Evolutionary conservation across 2,888 invertebrate genomes (phyloP).

Genomic region (Hydrotaea cyrtoneurina): DNA sequence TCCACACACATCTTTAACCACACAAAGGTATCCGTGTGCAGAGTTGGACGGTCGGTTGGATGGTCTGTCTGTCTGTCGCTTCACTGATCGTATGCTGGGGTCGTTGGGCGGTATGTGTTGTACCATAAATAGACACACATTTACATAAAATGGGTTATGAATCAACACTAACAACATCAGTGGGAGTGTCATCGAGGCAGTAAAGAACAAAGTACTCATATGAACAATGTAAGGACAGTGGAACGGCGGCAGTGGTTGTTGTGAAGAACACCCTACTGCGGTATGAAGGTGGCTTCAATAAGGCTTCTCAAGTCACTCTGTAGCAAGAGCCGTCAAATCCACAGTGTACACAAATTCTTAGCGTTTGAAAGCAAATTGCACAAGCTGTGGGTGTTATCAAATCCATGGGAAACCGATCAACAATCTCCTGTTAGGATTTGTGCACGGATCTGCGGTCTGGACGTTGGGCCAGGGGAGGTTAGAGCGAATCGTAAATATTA

Average conservation of each 20-base stretch:
- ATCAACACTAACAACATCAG: slow-evolving; percentile 5
- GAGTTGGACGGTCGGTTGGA: neutral
- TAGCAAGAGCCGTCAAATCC: too few relatives aligned
- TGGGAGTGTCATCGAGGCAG: slow-evolving; percentile 20
- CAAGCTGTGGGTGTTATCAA: too few relatives aligned
- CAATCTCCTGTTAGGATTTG: too few relatives aligned
- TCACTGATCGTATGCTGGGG: neutral
- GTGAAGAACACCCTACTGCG: neutral
- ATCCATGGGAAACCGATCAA: too few relatives aligned
- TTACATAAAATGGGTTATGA: slow-evolving; percentile 53
- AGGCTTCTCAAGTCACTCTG: too few relatives aligned
- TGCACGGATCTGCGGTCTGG: too few relatives aligned
- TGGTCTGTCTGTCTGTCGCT: neutral
- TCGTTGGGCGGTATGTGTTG: neutral
- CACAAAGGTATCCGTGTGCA: neutral
- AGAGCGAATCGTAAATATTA: too few relatives aligned
- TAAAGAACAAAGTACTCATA: neutral
- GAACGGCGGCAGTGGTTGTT: neutral
- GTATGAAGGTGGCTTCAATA: neutral
- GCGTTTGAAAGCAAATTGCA: too few relatives aligned
- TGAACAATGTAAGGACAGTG: neutral
- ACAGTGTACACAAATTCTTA: too few relatives aligned
- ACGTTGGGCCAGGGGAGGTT: too few relatives aligned
- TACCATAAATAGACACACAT: slow-evolving; percentile 24
- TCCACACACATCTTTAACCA: slow-evolving; percentile 4